Evolutionary conservation across 2,113 vertebrate species (phyloP).

Genomic region (Heterocephalus glaber): DNA sequence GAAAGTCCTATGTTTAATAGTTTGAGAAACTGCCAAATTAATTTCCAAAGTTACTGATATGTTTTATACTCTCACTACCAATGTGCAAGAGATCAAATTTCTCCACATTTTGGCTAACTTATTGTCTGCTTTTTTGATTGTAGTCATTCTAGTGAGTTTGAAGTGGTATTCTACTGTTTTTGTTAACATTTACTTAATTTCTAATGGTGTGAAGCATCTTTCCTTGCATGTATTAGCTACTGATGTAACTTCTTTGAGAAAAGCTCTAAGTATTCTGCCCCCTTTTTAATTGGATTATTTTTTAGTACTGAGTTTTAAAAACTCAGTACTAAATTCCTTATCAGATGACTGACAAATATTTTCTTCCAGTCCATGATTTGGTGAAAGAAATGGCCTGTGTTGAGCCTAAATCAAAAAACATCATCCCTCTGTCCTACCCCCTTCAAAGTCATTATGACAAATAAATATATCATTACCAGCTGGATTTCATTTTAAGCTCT

Average conservation of each 20-base stretch:
- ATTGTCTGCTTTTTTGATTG: neutral
- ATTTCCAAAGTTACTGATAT: neutral
- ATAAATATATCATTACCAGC: neutral
- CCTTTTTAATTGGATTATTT: neutral
- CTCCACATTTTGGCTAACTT: neutral
- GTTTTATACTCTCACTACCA: neutral
- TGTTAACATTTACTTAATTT: neutral
- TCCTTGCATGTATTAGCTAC: neutral
- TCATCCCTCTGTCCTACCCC: neutral
- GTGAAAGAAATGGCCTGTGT: neutral
- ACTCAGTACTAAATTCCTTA: neutral
- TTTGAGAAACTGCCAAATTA: neutral
- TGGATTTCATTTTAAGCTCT: neutral
- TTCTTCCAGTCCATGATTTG: neutral
- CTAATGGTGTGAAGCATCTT: neutral
- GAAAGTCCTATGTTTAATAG: neutral
- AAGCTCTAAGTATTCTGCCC: neutral
- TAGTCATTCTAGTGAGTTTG: neutral
- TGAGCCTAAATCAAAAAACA: neutral
- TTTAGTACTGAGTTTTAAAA: neutral
- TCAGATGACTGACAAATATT: constrained; percentile 12
- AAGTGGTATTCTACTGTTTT: neutral
- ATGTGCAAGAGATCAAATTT: neutral
- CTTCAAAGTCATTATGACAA: neutral
- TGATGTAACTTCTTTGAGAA: neutral